Evolutionary conservation across 2,797 vertebrate species (phyloP).

Genomic region (Limosa lapponica): DNA sequence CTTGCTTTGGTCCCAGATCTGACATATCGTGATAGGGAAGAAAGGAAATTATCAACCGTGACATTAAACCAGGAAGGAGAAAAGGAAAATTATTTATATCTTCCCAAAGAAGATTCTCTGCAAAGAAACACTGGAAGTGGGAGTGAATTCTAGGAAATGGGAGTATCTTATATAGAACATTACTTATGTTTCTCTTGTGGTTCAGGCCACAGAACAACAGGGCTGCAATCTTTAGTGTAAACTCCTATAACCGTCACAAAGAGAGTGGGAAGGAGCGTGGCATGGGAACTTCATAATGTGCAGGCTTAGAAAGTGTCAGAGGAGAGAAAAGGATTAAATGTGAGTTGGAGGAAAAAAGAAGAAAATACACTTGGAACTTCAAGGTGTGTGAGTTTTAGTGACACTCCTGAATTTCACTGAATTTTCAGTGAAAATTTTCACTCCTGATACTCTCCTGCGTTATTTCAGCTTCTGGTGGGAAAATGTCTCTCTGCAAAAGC

Average conservation of each 20-base stretch:
- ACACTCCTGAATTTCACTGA: not conserved
- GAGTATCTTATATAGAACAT: not conserved
- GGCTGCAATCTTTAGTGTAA: not conserved
- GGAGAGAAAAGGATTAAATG: not conserved
- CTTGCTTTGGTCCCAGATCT: not conserved
- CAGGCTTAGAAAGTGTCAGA: not conserved
- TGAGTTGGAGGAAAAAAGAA: not conserved
- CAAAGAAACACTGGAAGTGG: not conserved
- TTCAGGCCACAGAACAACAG: not conserved
- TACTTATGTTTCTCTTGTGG: not conserved
- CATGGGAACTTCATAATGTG: not conserved
- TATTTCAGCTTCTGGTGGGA: not conserved
- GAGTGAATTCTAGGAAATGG: constrained; percentile 6
- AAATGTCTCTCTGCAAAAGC: not conserved
- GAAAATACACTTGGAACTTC: not conserved
- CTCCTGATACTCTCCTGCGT: not conserved
- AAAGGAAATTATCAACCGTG: not conserved
- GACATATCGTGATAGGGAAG: not conserved
- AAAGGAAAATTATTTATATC: not conserved
- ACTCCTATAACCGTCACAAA: not conserved
- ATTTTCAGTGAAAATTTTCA: no score
- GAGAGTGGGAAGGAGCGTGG: not conserved
- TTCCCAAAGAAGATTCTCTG: not conserved
- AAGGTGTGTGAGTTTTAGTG: not conserved
- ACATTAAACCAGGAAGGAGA: not conserved